Conservation (phyloP, 2,888 invertebrate genomes). For the Ormyrus nitidulus region DNA sequence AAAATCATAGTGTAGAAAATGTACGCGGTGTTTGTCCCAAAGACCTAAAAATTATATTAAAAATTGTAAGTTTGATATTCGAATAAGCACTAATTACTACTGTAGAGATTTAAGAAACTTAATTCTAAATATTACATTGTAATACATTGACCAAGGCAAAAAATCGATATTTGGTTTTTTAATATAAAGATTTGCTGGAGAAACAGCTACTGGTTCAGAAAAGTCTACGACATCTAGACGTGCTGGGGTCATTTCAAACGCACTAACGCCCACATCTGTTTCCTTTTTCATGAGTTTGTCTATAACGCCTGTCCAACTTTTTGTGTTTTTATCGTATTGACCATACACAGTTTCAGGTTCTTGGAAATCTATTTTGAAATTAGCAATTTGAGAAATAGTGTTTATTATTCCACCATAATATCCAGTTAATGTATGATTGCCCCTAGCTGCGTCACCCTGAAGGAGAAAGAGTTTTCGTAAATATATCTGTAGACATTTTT, state of each 20-base stretch:
- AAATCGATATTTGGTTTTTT: slow-evolving; percentile 47
- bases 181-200: slow-evolving; percentile 54
- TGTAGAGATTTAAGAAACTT: too few relatives aligned
- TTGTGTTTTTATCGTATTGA: slow-evolving; percentile 50
- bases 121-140: slow-evolving; percentile 54
- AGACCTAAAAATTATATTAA: slow-evolving; percentile 26
- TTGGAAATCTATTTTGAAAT: slow-evolving; percentile 57
- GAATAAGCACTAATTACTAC: neutral
- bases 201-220: slow-evolving; percentile 59
- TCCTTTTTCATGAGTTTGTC: slow-evolving; percentile 52
- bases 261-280: slow-evolving; percentile 61
- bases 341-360: slow-evolving; percentile 55
- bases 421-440: slow-evolving; percentile 40
- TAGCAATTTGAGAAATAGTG: slow-evolving; percentile 57
- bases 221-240: slow-evolving; percentile 61
- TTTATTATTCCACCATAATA: slow-evolving; percentile 58
- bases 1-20: neutral
- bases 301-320: slow-evolving; percentile 62
- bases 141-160: slow-evolving; percentile 60
- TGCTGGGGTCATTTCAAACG: slow-evolving; percentile 45
- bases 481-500: neutral
- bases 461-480: neutral
- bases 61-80: neutral
- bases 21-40: neutral
- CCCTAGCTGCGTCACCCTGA: neutral